Evolutionary conservation across 2,888 invertebrate genomes (phyloP).

Genomic region (Lysandra coridon): DNA sequence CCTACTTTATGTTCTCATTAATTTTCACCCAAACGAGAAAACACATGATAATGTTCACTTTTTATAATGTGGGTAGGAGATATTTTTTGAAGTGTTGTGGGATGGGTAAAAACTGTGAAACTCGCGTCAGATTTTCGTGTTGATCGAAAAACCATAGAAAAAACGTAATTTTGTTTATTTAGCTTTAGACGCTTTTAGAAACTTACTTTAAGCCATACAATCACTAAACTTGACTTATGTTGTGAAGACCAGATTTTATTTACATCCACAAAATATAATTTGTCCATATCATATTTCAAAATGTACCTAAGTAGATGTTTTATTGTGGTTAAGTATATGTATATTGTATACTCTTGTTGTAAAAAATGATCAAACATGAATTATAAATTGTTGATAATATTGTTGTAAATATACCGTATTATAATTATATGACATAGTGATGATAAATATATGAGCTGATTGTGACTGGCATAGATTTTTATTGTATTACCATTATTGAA

Average conservation of each 20-base stretch:
- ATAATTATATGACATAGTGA: slow-evolving; percentile 48
- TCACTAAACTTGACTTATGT: neutral
- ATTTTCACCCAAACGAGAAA: neutral
- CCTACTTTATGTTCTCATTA: slow-evolving; percentile 7
- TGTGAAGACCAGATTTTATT: neutral
- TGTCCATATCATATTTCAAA: neutral
- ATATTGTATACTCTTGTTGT: slow-evolving; percentile 42
- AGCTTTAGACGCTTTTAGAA: neutral
- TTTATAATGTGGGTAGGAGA: neutral
- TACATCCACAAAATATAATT: neutral
- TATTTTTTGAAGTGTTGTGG: neutral
- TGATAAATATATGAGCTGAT: slow-evolving; percentile 47
- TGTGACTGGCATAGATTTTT: slow-evolving; percentile 47
- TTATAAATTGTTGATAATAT: slow-evolving; percentile 64
- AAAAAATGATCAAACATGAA: slow-evolving; percentile 39
- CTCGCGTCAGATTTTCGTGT: too few relatives aligned
- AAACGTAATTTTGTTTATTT: neutral
- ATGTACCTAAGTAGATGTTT: slow-evolving; percentile 20
- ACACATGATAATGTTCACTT: neutral
- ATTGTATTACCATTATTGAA: slow-evolving; percentile 33
- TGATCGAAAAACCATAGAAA: too few relatives aligned
- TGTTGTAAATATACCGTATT: slow-evolving; percentile 64
- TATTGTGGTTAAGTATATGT: slow-evolving; percentile 35
- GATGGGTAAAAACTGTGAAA: too few relatives aligned
- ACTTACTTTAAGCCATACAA: neutral